Evolutionary conservation across 2,888 invertebrate genomes (phyloP).

Genomic region (Polydesmus complanatus): DNA sequence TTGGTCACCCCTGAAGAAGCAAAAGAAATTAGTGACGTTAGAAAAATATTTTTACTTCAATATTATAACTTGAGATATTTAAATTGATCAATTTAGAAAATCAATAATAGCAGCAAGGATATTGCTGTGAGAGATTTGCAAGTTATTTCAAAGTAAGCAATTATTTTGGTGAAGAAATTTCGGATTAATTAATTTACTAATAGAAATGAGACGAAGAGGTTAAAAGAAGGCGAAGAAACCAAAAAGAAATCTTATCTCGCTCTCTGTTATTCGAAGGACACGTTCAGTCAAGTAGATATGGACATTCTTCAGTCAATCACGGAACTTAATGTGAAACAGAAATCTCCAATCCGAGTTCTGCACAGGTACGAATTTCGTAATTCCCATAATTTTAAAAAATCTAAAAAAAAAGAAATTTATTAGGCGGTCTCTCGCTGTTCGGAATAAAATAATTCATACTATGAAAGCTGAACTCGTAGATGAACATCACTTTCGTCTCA

Average conservation of each 20-base stretch:
- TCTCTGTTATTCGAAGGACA: constrained; percentile 47
- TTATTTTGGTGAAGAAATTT: not conserved
- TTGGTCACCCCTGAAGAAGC: constrained; percentile 41
- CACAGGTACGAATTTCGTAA: constrained; percentile 51
- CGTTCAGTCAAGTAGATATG: constrained; percentile 30
- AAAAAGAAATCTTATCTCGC: constrained; percentile 81
- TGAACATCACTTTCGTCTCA: constrained; percentile 43
- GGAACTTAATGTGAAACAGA: constrained; percentile 53
- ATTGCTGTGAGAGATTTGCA: constrained; percentile 49
- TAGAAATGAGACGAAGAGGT: constrained; percentile 49
- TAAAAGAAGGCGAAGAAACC: constrained; percentile 74
- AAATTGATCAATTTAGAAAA: constrained; percentile 28
- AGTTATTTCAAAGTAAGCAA: constrained; percentile 43
- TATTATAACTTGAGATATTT: not conserved
- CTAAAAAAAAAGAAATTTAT: not conserved
- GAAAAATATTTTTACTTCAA: not conserved
- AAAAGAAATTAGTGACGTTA: constrained; percentile 39
- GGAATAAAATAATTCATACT: constrained; percentile 51
- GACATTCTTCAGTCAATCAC: constrained; percentile 41
- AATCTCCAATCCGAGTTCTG: constrained; percentile 78
- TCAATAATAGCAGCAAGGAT: constrained; percentile 41
- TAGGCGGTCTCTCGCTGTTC: constrained; percentile 51
- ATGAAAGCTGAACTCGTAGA: constrained; percentile 45
- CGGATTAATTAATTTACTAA: constrained; percentile 18
- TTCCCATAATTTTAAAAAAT: no score